These are phyloP conservation scores for Phalacrocorax carbo DNA, from an alignment of 2,113 vertebrate species.

Conservation along the genomic window DNA sequence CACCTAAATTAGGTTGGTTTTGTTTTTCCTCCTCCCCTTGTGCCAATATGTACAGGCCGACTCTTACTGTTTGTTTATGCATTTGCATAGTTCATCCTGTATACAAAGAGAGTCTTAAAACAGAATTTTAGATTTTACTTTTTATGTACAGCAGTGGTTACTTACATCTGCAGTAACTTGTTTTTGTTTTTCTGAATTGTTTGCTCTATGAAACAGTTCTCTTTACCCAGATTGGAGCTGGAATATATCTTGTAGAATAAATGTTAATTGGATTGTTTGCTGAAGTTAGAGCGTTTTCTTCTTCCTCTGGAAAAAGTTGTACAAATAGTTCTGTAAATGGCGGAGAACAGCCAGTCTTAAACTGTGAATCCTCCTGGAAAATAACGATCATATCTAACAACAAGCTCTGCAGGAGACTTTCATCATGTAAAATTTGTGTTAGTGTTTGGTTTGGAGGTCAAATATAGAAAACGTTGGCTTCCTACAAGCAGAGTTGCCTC, in stretches of 20 bases:
- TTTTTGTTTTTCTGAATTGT: neutral
- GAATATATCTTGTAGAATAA: neutral
- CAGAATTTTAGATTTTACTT: neutral
- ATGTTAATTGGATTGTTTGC: neutral
- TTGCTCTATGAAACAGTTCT: neutral
- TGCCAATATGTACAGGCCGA: neutral
- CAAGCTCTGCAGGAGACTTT: neutral
- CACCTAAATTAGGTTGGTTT: neutral
- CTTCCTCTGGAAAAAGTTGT: neutral
- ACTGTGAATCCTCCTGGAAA: neutral
- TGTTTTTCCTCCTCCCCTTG: fast-evolving
- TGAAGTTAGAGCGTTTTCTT: neutral
- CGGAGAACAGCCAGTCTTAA: neutral
- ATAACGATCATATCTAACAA: neutral
- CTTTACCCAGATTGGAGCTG: neutral
- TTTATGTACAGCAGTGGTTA: neutral
- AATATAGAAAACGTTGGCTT: neutral
- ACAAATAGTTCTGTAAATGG: neutral
- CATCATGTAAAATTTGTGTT: neutral
- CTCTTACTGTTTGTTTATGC: neutral
- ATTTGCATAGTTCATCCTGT: neutral
- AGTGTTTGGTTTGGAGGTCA: neutral
- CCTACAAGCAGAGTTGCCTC: neutral
- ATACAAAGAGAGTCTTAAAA: neutral
- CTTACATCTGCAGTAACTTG: neutral